Percentiles rank a stretch among this genome's conserved stretches.
Conservation (phyloP, 1,140 invertebrate genomes). For the Protaetia brevitarsis region DNA sequence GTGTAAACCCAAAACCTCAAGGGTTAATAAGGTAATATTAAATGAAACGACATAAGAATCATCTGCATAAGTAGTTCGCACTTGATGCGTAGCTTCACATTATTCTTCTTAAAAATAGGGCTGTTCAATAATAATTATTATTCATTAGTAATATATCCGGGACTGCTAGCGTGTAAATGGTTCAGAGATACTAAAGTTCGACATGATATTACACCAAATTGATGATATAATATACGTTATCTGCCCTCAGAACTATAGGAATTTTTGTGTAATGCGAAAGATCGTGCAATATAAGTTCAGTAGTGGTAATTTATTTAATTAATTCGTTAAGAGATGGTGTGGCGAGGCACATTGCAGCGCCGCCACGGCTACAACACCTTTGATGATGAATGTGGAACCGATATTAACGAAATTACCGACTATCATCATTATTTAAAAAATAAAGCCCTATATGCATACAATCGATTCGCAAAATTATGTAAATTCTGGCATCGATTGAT, state of each 20-base stretch:
- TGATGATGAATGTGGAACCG: constrained; percentile 17
- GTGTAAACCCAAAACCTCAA: too few relatives aligned
- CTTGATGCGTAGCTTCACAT: too few relatives aligned
- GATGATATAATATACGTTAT: constrained; percentile 2
- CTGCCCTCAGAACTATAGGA: neutral
- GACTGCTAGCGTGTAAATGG: too few relatives aligned
- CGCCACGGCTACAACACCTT: neutral
- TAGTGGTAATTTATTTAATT: constrained; percentile 21
- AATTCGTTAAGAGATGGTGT: constrained; percentile 9
- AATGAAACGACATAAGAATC: too few relatives aligned
- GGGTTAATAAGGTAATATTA: too few relatives aligned
- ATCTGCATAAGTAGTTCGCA: too few relatives aligned
- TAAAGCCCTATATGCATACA: constrained; percentile 11
- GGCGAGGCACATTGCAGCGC: neutral
- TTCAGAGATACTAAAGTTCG: neutral
- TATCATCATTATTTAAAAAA: constrained; percentile 23
- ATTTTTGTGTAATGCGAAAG: neutral
- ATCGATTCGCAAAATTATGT: constrained; percentile 14
- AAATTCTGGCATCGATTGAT: constrained; percentile 14
- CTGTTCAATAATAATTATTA: too few relatives aligned
- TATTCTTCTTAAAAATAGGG: too few relatives aligned
- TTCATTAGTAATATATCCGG: too few relatives aligned
- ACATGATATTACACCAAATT: neutral
- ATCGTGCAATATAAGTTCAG: neutral
- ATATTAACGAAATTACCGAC: constrained; percentile 22